Evolutionary conservation across 2,113 vertebrate species (phyloP), one percentile per base, ranked within the genome.

Genomic region (Patagioenas fasciata): DNA sequence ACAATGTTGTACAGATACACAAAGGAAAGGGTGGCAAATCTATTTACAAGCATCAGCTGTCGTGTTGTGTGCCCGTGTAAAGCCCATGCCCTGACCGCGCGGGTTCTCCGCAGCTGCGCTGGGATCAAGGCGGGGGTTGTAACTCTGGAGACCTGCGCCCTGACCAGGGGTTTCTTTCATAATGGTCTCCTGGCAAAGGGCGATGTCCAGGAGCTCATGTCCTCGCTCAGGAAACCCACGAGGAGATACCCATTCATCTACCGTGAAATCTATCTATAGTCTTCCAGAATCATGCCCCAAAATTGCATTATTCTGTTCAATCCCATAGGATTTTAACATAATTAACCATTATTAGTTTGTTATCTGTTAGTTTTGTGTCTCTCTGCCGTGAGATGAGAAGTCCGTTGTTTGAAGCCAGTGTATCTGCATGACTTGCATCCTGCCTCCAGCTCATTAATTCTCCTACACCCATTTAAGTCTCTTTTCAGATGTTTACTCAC

Each of bases 1-100:
- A 12, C 0, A 0, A 16, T 21, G 62, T 28, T 80, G 50, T 28
- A 84, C 4, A 15, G 81, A 10, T 17, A 26, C 13, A 70, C 54
- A 71, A 86, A 32, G 82, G 15, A 15, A 31, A 36, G 11, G 40
- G 31, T 61, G 50, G 26, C 36, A 69, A 88, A 38, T 69, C 67
- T 80, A 48, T 86, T 91, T 60, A 34, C 32, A 66, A 75, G 23
- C 25, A 36, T 65, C 79, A 83, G 75, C 64, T 62, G 25, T 62
- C 66, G 71, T 32, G n/a, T 77, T 69, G 44, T 78, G 62, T 56
- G 31, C n/a, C 18, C 48, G 44, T 67, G 48, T 16, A 34, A 75
- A 87, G 53, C 44, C 60, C 11, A 1, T 44, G 15, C 26, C 53
- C 64, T 25, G 3, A 11, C 34, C 44, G n/a, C 5, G 58, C 67